Evolutionary conservation across 2,113 vertebrate genomes (phyloP).

Genomic region (Bothrops jararaca): DNA sequence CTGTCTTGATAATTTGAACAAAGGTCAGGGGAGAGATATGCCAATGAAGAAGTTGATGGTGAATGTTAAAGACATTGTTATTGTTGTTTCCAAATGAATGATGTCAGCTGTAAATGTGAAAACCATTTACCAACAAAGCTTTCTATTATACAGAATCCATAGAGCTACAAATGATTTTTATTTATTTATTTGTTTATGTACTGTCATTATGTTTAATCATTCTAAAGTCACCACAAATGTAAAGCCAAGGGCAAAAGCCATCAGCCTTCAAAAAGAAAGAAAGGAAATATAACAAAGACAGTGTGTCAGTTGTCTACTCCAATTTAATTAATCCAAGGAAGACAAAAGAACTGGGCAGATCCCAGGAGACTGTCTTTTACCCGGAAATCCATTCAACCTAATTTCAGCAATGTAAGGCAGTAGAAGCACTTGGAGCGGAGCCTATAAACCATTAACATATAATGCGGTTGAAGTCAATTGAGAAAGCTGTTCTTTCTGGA

Average conservation of each 20-base stretch:
- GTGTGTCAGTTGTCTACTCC: slow-evolving; percentile 65
- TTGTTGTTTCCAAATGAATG: slow-evolving; percentile 39
- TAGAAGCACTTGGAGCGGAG: slow-evolving; percentile 67
- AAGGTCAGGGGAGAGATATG: neutral
- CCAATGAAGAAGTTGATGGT: slow-evolving; percentile 15
- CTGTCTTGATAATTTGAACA: slow-evolving; percentile 14
- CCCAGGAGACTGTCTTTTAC: slow-evolving; percentile 76
- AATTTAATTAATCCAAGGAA: slow-evolving; percentile 79
- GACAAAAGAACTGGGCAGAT: slow-evolving; percentile 70
- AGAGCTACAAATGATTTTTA: slow-evolving; percentile 48
- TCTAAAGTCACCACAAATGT: slow-evolving; percentile 60
- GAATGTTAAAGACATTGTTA: slow-evolving; percentile 6
- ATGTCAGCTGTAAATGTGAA: slow-evolving; percentile 45
- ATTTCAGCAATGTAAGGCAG: slow-evolving; percentile 78
- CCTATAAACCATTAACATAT: slow-evolving; percentile 70
- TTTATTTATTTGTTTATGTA: slow-evolving; percentile 34
- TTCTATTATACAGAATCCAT: slow-evolving; percentile 34
- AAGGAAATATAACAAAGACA: neutral
- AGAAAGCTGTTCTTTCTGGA: slow-evolving; percentile 59
- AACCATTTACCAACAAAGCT: slow-evolving; percentile 33
- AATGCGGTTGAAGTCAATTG: slow-evolving; percentile 61
- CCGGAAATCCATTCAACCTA: slow-evolving; percentile 79
- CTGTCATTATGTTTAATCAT: slow-evolving; percentile 50
- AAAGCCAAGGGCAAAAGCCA: slow-evolving; percentile 54
- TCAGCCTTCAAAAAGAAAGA: slow-evolving; percentile 56